A percentile compares a stretch with the other conserved stretches of the same genome.
phyloP scores from a whole-genome alignment of 1,140 invertebrate species.

The Ips nitidus region DNA sequence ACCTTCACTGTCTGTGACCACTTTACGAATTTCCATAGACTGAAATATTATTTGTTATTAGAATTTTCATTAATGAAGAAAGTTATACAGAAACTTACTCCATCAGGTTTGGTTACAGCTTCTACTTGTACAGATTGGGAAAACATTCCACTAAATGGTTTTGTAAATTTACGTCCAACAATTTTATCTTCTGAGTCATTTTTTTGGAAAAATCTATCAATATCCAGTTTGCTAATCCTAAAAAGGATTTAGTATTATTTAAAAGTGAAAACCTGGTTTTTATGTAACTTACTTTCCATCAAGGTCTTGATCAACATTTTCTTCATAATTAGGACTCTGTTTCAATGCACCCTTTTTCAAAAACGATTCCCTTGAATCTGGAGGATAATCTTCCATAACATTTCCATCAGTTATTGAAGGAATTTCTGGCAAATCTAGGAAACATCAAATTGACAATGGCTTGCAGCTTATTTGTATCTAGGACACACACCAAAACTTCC shows the following conservation, averaged over 20 bases:
- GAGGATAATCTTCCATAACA: conserved; percentile 7
- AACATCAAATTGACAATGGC: neutral
- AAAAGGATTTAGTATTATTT: neutral
- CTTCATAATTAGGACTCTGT: conserved; percentile 37
- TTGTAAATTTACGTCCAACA: conserved; percentile 6
- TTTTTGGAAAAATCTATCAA: neutral
- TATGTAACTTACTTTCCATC: conserved; percentile 56
- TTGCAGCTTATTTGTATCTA: neutral
- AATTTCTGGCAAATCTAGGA: neutral
- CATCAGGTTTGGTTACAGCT: conserved; percentile 53
- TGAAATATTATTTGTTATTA: conserved; percentile 39
- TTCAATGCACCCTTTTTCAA: conserved; percentile 49
- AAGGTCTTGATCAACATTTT: conserved; percentile 54
- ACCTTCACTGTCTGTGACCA: conserved; percentile 55
- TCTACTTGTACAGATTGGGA: conserved; percentile 40
- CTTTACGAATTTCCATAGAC: conserved; percentile 53
- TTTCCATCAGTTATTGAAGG: neutral
- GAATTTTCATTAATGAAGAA: neutral
- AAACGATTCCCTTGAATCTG: conserved; percentile 52
- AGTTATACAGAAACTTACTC: conserved; percentile 42
- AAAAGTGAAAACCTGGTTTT: conserved; percentile 2
- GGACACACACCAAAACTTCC: conserved; percentile 40
- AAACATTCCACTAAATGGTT: conserved; percentile 46
- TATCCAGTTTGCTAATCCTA: neutral
- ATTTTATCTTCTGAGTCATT: neutral